A percentile compares a stretch with the other conserved stretches of the same genome.
Conservation (phyloP, 2,113 vertebrate species). For the Crotalus horridus region DNA sequence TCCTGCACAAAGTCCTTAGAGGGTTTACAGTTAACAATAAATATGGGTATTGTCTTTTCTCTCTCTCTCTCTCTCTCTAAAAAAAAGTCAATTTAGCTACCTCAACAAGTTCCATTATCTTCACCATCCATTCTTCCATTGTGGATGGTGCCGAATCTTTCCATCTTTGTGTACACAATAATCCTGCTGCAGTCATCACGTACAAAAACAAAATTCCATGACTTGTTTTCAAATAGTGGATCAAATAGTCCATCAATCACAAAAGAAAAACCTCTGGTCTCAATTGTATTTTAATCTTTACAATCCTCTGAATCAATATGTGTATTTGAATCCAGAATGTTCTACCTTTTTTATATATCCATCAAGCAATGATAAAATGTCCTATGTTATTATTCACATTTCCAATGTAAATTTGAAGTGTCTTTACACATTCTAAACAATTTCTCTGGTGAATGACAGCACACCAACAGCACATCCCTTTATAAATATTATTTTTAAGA, state of each 20-base stretch:
- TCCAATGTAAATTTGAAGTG: neutral
- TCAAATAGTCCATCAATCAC: neutral
- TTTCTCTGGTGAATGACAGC: neutral
- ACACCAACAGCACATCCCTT: neutral
- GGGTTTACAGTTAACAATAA: neutral
- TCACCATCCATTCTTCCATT: neutral
- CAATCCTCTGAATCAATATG: neutral
- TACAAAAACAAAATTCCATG: neutral
- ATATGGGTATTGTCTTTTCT: neutral
- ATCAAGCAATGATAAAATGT: neutral
- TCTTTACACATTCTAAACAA: neutral
- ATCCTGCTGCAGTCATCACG: neutral
- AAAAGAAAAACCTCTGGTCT: neutral
- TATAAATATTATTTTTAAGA: neutral
- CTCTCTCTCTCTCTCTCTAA: neutral
- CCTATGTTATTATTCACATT: neutral
- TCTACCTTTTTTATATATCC: neutral
- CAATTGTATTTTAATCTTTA: neutral
- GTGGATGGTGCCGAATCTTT: neutral
- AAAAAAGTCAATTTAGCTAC: neutral
- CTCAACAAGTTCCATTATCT: neutral
- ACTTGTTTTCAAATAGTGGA: neutral
- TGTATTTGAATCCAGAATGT: neutral
- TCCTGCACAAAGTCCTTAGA: neutral
- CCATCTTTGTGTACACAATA: neutral